Conservation (phyloP, 2,797 vertebrate species). For the Sebastes ruberrimus region DNA sequence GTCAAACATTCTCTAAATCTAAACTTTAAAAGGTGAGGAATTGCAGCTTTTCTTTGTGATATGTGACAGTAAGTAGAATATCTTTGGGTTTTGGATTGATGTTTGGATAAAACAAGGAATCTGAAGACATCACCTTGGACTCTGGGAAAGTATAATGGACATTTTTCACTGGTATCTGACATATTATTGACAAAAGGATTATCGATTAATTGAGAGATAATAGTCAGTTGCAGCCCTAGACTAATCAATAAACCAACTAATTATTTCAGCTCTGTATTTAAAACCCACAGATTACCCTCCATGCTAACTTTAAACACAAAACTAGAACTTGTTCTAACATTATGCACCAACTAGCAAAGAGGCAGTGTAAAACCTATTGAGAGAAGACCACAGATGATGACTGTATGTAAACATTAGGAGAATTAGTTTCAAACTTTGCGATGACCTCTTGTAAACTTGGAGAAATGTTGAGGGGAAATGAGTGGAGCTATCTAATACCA, state of each 20-base stretch:
- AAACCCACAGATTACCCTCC: background rate
- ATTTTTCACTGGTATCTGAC: background rate
- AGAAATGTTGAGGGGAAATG: slow-evolving; percentile 52
- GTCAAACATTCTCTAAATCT: background rate
- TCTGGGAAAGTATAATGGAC: background rate
- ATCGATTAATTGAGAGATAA: too few species aligned
- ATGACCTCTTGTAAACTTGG: slow-evolving; percentile 27
- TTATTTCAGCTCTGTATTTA: background rate
- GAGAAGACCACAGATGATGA: background rate
- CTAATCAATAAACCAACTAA: background rate
- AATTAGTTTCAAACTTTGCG: slow-evolving; percentile 34
- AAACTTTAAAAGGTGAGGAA: background rate
- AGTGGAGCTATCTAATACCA: slow-evolving; percentile 48
- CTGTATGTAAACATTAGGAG: background rate
- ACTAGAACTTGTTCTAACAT: background rate
- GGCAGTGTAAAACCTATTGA: background rate
- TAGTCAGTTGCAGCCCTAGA: background rate
- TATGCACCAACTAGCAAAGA: background rate
- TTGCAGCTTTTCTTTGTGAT: background rate
- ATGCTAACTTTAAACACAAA: background rate
- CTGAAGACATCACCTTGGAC: background rate
- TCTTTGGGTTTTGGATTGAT: background rate
- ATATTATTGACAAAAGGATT: background rate
- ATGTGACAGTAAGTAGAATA: background rate
- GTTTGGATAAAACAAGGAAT: background rate